These are phyloP conservation scores for Syngnathus scovelli DNA, from an alignment of 2,113 vertebrate species.

Conservation along the genomic window DNA sequence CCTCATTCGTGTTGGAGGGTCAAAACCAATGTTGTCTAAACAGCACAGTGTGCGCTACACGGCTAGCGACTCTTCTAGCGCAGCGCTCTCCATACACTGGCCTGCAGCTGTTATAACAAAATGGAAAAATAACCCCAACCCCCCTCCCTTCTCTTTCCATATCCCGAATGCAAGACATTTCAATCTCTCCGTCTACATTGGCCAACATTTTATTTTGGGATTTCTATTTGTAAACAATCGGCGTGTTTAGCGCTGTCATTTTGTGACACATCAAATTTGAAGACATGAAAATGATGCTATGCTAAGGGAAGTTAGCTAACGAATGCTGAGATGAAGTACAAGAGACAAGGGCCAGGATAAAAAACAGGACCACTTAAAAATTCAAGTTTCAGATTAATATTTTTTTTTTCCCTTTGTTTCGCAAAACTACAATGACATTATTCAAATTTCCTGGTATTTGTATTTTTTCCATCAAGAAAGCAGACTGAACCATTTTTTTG, in stretches of 20 bases:
- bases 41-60: neutral
- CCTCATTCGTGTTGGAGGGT: neutral
- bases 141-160: neutral
- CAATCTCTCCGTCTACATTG: neutral
- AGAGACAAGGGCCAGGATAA: constrained; percentile 32
- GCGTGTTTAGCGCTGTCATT: too few relatives aligned
- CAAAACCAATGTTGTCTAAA: neutral
- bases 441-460: too few relatives aligned
- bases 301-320: neutral
- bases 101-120: constrained; percentile 54
- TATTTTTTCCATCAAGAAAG: too few relatives aligned
- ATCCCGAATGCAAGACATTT: constrained; percentile 23
- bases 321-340: constrained; percentile 35
- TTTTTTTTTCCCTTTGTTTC: too few relatives aligned
- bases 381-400: too few relatives aligned
- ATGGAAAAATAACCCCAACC: constrained; percentile 25
- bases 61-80: constrained; percentile 1
- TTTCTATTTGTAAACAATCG: neutral
- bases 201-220: neutral
- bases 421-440: too few relatives aligned
- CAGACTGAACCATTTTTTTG: too few relatives aligned
- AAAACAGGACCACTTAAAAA: constrained; percentile 45
- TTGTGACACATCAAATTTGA: too few relatives aligned
- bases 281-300: too few relatives aligned
- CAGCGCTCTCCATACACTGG: constrained; percentile 9